Evolutionary conservation across 2,797 vertebrate genomes (phyloP).

Genomic region (Gallinago nigripennis): DNA sequence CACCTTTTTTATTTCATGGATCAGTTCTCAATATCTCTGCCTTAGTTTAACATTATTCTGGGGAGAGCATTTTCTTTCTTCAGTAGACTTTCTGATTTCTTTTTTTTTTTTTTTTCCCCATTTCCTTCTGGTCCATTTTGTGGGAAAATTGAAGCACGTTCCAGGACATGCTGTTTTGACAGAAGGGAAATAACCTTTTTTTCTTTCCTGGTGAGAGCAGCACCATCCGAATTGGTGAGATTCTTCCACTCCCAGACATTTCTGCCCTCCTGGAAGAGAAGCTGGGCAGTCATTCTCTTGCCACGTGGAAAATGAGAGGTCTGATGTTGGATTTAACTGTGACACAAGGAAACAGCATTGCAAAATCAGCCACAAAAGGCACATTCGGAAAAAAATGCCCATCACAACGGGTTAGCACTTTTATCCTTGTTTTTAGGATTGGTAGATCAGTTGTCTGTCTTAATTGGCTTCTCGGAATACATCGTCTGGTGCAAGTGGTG

Average conservation of each 20-base stretch:
- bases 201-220: neutral
- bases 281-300: neutral
- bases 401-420: neutral
- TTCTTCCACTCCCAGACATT: neutral
- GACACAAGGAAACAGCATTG: neutral
- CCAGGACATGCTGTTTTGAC: neutral
- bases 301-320: neutral
- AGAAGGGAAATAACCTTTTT: neutral
- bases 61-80: neutral
- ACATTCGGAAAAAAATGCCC: neutral
- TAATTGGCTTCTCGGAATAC: accelerated
- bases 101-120: neutral
- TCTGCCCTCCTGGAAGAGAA: neutral
- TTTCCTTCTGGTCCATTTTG: constrained; percentile 2
- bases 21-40: neutral
- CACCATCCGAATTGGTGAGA: neutral
- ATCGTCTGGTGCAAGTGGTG: accelerated
- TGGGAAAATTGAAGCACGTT: neutral
- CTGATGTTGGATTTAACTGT: neutral
- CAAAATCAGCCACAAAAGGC: neutral
- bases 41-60: neutral
- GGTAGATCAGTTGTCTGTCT: neutral
- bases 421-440: neutral
- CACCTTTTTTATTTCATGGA: neutral
- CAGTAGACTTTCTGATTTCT: neutral